Conservation (phyloP, 2,113 vertebrate genomes). For the Vidua chalybeata region DNA sequence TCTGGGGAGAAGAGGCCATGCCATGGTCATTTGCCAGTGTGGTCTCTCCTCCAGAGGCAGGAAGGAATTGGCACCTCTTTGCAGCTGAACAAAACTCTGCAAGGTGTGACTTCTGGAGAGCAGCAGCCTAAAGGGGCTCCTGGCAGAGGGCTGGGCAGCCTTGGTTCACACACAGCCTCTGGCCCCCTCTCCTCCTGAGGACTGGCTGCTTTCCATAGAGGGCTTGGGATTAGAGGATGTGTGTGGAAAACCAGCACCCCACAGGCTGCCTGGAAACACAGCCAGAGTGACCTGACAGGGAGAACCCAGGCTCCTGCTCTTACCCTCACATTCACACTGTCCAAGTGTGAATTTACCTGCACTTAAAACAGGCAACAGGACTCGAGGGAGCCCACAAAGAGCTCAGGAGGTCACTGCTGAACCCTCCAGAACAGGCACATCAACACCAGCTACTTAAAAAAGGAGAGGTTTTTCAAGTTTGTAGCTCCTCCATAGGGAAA, state of each 20-base stretch:
- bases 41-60: neutral
- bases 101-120: slow-evolving; percentile 25
- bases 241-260: slow-evolving; percentile 3
- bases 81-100: neutral
- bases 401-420: neutral
- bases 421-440: neutral
- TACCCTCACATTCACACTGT: neutral
- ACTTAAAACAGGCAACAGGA: neutral
- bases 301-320: neutral
- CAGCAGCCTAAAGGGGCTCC: neutral
- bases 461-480: neutral
- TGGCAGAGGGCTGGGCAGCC: slow-evolving; percentile 11
- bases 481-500: neutral
- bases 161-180: neutral
- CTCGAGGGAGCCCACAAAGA: neutral
- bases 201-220: neutral
- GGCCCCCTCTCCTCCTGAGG: neutral
- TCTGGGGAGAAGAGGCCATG: neutral
- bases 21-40: neutral
- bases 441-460: neutral
- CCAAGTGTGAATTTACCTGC: neutral
- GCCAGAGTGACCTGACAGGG: neutral
- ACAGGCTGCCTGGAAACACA: neutral
- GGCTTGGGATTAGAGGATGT: neutral
- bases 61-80: neutral